Base-by-base conservation (phyloP, 2,888 invertebrate genomes). In the Napeogenes inachia region DNA sequence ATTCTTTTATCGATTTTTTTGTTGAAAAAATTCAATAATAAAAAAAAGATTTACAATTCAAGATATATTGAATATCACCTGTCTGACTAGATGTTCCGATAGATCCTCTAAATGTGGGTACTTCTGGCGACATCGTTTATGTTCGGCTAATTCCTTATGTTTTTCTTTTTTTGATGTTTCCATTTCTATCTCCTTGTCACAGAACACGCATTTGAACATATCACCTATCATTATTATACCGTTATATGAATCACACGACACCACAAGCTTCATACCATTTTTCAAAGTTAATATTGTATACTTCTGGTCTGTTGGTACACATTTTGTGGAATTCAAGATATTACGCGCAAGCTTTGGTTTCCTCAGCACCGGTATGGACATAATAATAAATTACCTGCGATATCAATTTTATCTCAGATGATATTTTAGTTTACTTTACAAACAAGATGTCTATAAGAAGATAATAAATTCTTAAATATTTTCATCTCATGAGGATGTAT, bases 191-290 rank as follows among this genome's bases (percentile, higher is more conserved):
- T 79, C 74, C 0, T 56, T 67, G 4, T 67, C 70, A 62, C 86
- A 87, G 55, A 85, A 78, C 0, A 84, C 73, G 60, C 86, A 86
- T 71, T 76, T 78, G 55, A 73, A 81, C 47, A 72, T 66, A 0
- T 76, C 74, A 1, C 78, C 79, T 0, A 69, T 68, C 2, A 71
- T 76, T n/a, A 85, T 60, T 4, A 87, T 76, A 0, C 85, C 82
- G 60, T 87, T 77, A 63, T 84, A 85, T 0, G 80, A 70, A 59
- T 87, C 85, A 0, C 79, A 79, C 2, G 82, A 65, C 0, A 87
- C 73, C 0, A 87, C 86, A 0, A 87, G 71, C 62, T 81, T 84
- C 8, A 63, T 73, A 2, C 74, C 70, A 42, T 73, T 75, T 64
- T 78, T 82, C 45, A 86, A 64, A 53, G 82, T 84, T 21, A 87